Evolutionary conservation across 2,888 invertebrate species (phyloP).

Genomic region (Dysmachus trigonus): DNA sequence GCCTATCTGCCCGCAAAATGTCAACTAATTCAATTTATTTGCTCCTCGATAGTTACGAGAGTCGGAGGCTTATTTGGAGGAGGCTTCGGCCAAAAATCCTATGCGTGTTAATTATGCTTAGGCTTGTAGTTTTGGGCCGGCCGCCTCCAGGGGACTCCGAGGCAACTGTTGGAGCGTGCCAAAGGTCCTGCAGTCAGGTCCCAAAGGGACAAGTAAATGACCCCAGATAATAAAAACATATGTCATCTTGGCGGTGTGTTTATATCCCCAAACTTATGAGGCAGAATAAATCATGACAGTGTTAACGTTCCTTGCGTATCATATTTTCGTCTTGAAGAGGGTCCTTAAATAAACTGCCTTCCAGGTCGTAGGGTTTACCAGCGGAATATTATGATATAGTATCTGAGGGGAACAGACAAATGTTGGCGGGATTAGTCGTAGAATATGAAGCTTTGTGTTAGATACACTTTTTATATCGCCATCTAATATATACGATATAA

Average conservation of each 20-base stretch:
- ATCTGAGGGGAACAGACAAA: slow-evolving; percentile 45
- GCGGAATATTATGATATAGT: slow-evolving; percentile 41
- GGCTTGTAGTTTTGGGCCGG: slow-evolving; percentile 1
- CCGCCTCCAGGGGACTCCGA: neutral
- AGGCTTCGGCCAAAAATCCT: slow-evolving; percentile 20
- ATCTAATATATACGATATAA: slow-evolving; percentile 16
- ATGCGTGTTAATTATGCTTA: slow-evolving; percentile 18
- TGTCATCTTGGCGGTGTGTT: slow-evolving; percentile 43
- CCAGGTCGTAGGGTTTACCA: slow-evolving; percentile 42
- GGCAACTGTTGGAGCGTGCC: neutral
- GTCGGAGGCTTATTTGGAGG: neutral
- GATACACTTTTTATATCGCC: slow-evolving; percentile 27
- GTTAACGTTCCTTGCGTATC: slow-evolving; percentile 45
- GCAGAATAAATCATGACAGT: slow-evolving; percentile 46
- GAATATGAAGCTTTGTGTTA: slow-evolving; percentile 33
- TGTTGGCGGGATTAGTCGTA: slow-evolving; percentile 46
- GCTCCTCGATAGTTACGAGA: slow-evolving; percentile 8
- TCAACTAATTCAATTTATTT: slow-evolving; percentile 21
- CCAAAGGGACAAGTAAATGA: slow-evolving; percentile 41
- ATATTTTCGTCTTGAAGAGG: slow-evolving; percentile 47
- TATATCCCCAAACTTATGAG: slow-evolving; percentile 47
- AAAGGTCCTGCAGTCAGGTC: slow-evolving; percentile 19
- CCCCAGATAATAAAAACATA: slow-evolving; percentile 47
- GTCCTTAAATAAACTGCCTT: slow-evolving; percentile 45
- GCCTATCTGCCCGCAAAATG: neutral